Conservation (phyloP, 2,797 vertebrate genomes). For the Darevskia mixta region DNA sequence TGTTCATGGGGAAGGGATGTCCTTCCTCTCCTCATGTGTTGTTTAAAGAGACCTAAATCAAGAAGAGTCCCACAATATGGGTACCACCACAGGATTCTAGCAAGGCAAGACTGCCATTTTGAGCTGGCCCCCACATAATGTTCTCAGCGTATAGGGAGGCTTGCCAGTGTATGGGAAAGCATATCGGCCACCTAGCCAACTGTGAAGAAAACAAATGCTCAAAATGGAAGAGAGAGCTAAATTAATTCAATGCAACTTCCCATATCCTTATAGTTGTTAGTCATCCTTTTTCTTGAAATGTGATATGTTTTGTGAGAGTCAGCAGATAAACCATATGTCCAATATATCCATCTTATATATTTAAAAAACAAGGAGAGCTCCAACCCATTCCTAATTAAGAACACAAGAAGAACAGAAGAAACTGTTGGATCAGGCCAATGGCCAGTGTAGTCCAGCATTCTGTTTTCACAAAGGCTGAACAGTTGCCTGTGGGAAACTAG, state of each 20-base stretch:
- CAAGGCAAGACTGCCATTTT: background rate
- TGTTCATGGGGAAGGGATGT: background rate
- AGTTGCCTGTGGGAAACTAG: no score
- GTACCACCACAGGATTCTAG: no score
- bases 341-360: background rate
- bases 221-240: background rate
- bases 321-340: background rate
- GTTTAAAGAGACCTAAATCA: background rate
- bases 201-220: background rate
- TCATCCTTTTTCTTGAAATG: background rate
- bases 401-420: no score
- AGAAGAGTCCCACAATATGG: background rate
- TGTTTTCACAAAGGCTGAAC: no score
- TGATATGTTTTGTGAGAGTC: background rate
- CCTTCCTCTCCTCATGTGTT: background rate
- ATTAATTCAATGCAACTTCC: background rate
- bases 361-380: slow-evolving; percentile 33
- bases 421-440: no score
- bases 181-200: background rate
- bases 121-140: background rate
- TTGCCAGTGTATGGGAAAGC: no score
- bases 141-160: background rate
- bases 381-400: slow-evolving; percentile 26
- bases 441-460: no score
- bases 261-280: background rate